Evolutionary conservation across 2,113 vertebrate species (phyloP).

Genomic region (Podarcis muralis): DNA sequence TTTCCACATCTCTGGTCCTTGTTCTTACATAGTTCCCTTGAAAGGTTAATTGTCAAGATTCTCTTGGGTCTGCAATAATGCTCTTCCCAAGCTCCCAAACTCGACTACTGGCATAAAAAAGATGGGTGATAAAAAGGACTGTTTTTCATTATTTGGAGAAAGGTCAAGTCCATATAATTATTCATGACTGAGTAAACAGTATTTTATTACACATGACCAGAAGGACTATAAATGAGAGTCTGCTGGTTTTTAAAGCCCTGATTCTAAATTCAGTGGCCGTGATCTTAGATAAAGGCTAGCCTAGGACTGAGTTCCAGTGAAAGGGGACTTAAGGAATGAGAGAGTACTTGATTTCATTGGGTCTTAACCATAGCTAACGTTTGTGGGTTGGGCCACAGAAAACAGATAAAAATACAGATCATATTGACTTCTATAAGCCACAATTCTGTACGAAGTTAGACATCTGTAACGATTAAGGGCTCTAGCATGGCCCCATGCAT

Average conservation of each 20-base stretch:
- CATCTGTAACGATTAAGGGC: not conserved
- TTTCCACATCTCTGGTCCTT: not conserved
- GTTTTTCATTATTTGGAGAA: conserved; percentile 54
- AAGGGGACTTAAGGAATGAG: not conserved
- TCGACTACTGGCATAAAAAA: conserved; percentile 41
- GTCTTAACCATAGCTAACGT: not conserved
- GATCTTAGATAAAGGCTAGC: not conserved
- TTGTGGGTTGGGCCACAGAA: not conserved
- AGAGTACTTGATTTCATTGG: not conserved
- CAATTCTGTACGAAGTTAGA: not conserved
- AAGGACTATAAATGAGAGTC: conserved; percentile 43
- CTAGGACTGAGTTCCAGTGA: not conserved
- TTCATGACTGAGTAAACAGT: conserved; percentile 57
- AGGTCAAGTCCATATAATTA: conserved; percentile 50
- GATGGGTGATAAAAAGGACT: conserved; percentile 44
- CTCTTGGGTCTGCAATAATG: not conserved
- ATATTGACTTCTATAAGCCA: not conserved
- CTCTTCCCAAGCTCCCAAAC: conserved; percentile 19
- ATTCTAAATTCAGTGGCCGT: conserved; percentile 10
- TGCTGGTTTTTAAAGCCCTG: conserved; percentile 4
- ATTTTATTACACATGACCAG: conserved; percentile 44
- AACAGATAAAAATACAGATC: not conserved
- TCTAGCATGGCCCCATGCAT: not conserved
- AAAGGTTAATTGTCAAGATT: conserved; percentile 60
- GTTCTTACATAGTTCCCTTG: conserved; percentile 28